Conservation (phyloP, 2,113 vertebrate genomes). For the Cavia porcellus region DNA sequence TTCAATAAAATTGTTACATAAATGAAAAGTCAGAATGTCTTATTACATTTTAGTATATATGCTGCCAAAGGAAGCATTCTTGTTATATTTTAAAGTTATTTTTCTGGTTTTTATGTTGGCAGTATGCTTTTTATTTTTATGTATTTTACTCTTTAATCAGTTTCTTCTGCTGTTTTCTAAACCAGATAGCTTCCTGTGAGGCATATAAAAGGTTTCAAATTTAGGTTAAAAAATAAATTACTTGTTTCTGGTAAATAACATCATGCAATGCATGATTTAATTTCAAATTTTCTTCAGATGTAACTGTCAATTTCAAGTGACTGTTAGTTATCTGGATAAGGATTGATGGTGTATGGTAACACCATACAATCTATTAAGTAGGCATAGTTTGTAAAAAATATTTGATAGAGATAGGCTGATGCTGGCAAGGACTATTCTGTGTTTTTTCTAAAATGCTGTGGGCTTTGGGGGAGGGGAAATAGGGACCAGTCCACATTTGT, state of each 20-base stretch:
- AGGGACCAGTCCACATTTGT: neutral
- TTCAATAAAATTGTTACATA: constrained; percentile 8
- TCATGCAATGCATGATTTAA: constrained; percentile 31
- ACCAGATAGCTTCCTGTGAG: constrained; percentile 39
- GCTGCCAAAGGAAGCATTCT: neutral
- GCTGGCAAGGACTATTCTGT: constrained; percentile 28
- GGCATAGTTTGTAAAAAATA: constrained; percentile 32
- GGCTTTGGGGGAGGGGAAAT: neutral
- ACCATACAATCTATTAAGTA: constrained; percentile 40
- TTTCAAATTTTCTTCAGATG: constrained; percentile 55
- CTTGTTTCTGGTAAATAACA: constrained; percentile 50
- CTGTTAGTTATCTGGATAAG: constrained; percentile 56
- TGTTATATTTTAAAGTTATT: constrained; percentile 32
- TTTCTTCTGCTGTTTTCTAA: constrained; percentile 61
- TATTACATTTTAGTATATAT: neutral
- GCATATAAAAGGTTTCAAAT: constrained; percentile 50
- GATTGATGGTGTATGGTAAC: neutral
- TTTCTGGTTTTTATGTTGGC: constrained; percentile 41
- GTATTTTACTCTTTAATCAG: constrained; percentile 47
- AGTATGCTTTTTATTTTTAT: constrained; percentile 43
- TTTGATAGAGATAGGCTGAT: constrained; percentile 1
- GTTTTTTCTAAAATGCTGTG: constrained; percentile 14
- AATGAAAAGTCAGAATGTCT: constrained; percentile 1
- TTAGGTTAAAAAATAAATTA: constrained; percentile 66
- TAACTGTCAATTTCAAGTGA: constrained; percentile 55